Evolutionary conservation across 2,797 vertebrate genomes (phyloP).

Genomic region (Pseudopleuronectes americanus): DNA sequence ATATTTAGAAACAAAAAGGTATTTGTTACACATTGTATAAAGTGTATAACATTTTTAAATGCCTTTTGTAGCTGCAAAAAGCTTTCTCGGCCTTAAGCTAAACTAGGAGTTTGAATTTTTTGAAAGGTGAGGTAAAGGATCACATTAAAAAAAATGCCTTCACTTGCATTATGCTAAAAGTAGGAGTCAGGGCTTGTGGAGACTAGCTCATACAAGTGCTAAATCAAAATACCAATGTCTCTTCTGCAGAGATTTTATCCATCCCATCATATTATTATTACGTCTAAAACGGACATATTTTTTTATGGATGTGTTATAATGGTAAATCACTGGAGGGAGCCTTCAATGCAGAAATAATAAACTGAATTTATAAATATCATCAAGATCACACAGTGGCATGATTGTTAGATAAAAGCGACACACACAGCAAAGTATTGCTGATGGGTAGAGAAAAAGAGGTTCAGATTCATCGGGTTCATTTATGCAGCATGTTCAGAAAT

Average conservation of each 20-base stretch:
- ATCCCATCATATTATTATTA: background rate
- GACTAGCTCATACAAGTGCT: background rate
- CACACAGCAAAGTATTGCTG: background rate
- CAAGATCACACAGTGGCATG: background rate
- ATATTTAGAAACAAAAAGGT: no score
- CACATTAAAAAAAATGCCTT: background rate
- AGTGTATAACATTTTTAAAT: no score
- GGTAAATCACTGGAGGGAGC: background rate
- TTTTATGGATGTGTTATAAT: background rate
- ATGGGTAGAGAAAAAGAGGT: background rate
- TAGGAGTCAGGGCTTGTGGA: background rate
- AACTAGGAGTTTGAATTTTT: no score
- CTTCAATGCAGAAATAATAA: constrained; percentile 5
- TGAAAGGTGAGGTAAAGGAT: no score
- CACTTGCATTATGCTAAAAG: background rate
- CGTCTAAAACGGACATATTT: no score
- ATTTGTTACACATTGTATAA: no score
- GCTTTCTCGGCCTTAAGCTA: no score
- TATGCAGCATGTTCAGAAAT: constrained; percentile 10
- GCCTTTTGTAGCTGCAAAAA: no score
- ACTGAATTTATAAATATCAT: background rate
- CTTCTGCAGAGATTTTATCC: background rate
- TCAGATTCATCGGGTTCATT: constrained; percentile 12
- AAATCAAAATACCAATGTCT: background rate
- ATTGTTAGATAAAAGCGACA: background rate